Evolutionary conservation across 2,888 invertebrate genomes (phyloP).

Genomic region (Timema cristinae): DNA sequence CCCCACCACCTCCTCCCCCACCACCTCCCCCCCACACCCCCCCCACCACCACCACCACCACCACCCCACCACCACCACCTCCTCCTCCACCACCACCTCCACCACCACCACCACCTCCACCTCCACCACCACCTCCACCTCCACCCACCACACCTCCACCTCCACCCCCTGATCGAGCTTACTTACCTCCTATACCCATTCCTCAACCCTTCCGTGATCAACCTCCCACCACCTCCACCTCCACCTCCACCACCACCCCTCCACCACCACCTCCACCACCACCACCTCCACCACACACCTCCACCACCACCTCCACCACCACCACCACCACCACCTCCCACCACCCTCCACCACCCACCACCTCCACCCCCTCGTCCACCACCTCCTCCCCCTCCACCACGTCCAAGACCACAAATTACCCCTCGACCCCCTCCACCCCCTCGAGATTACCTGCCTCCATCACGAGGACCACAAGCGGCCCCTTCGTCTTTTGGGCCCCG

Average conservation of each 20-base stretch:
- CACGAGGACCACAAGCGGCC: neutral
- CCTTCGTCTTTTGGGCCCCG: neutral
- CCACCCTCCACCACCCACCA: neutral
- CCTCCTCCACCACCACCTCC: neutral
- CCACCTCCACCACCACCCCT: neutral
- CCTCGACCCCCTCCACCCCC: neutral
- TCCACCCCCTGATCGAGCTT: neutral
- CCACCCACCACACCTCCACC: neutral
- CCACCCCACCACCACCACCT: neutral
- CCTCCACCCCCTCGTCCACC: neutral
- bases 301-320: neutral
- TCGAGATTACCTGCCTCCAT: conserved; percentile 9
- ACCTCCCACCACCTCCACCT: neutral
- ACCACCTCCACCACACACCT: neutral
- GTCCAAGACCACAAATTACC: neutral
- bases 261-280: neutral
- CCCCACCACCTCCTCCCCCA: neutral
- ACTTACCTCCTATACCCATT: neutral
- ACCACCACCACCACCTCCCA: neutral
- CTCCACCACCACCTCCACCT: neutral
- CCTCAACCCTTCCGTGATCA: neutral
- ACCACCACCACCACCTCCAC: neutral
- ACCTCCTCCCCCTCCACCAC: conserved; percentile 10
- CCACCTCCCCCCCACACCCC: neutral
- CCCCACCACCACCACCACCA: neutral